Evolutionary conservation across 1,140 invertebrate species (phyloP).

Genomic region (Aphelenchoides besseyi): DNA sequence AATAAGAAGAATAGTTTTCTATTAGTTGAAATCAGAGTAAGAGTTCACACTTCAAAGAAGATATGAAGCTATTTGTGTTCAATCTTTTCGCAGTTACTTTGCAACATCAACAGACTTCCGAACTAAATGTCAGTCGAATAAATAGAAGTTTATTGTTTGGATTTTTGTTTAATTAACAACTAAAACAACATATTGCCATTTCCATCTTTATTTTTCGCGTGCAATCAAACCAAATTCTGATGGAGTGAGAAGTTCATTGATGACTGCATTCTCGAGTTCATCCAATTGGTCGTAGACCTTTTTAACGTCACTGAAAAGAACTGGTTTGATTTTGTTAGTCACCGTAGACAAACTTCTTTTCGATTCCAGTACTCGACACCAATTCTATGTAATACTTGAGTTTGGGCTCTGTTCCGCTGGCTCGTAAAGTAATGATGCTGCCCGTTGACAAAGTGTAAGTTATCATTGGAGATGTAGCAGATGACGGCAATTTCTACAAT

Average conservation of each 20-base stretch:
- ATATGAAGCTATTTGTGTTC: too few species aligned
- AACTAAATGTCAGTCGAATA: too few species aligned
- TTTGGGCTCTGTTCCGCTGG: constrained; percentile 97
- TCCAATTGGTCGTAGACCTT: constrained; percentile 11
- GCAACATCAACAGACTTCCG: too few species aligned
- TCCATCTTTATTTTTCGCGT: constrained; percentile 16
- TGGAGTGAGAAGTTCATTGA: constrained; percentile 1
- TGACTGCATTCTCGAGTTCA: constrained; percentile 2
- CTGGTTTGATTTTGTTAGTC: neutral
- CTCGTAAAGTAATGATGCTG: constrained; percentile 79
- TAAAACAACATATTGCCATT: too few species aligned
- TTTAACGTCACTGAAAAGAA: constrained; percentile 8
- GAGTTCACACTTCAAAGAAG: too few species aligned
- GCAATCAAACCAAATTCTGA: neutral
- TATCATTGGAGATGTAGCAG: constrained; percentile 85
- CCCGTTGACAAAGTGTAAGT: constrained; percentile 87
- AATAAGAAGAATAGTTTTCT: too few species aligned
- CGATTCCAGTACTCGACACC: constrained; percentile 57
- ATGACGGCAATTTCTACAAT: constrained; percentile 70
- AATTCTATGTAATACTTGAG: constrained; percentile 95
- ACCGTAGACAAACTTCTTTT: constrained; percentile 35
- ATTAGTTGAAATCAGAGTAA: too few species aligned
- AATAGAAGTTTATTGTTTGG: too few species aligned
- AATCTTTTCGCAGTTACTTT: too few species aligned
- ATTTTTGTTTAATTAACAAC: too few species aligned